These are phyloP conservation scores for Limanda limanda DNA, from an alignment of 2,113 vertebrate genomes.

Conservation along the genomic window DNA sequence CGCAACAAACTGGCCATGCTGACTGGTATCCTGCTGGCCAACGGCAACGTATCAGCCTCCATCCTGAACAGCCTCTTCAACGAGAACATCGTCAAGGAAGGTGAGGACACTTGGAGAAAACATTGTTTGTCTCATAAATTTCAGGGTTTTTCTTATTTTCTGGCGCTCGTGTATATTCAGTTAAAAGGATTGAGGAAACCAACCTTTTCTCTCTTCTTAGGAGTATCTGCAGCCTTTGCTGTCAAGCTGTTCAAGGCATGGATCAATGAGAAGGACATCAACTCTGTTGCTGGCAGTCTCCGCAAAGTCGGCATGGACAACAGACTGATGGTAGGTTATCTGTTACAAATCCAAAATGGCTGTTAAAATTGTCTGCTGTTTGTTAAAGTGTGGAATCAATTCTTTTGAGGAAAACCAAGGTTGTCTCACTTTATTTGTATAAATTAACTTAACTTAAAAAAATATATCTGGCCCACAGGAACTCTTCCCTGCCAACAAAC, in stretches of 20 bases:
- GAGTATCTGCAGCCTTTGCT: constrained; percentile 97
- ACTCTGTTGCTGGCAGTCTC: constrained; percentile 93
- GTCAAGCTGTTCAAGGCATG: constrained; percentile 99
- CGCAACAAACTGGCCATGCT: constrained; percentile 99
- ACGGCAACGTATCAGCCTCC: constrained; percentile 94
- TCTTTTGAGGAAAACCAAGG: too few species aligned
- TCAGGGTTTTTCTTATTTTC: too few species aligned
- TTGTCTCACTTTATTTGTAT: not conserved
- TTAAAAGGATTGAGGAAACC: not conserved
- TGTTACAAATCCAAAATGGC: too few species aligned
- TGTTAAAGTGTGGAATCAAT: too few species aligned
- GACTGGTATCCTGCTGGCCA: constrained; percentile 96
- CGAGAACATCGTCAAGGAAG: constrained; percentile 98
- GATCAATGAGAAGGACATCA: constrained; percentile 99
- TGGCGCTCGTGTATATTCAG: not conserved
- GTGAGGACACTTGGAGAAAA: constrained; percentile 66
- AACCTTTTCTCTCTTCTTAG: constrained; percentile 68
- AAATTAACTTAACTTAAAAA: not conserved
- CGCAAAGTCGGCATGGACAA: constrained; percentile 99
- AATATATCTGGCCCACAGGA: constrained; percentile 80
- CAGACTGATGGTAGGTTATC: constrained; percentile 90
- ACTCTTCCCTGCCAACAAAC: constrained; percentile 98
- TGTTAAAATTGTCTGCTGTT: too few species aligned
- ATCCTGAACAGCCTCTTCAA: constrained; percentile 98
- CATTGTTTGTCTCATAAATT: not conserved